Evolutionary conservation across 1,140 invertebrate genomes (phyloP), one percentile per base, ranked within the genome.

Genomic region (Lepidurus couesii): DNA sequence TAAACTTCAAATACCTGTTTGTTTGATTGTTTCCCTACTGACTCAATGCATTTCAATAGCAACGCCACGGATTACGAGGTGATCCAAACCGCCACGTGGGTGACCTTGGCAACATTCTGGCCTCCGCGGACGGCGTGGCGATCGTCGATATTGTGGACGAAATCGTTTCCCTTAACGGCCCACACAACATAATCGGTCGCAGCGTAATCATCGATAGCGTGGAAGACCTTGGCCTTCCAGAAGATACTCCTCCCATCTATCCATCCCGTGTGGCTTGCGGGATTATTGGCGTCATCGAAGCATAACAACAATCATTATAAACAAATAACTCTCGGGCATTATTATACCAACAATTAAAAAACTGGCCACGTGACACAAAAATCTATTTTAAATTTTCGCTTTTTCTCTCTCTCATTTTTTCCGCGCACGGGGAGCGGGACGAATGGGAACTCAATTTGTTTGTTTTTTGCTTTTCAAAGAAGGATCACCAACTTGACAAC

Each of bases 81-180:
- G 91, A 91, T 81, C 82, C 87, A 6, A 85, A 88, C 16, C 90
- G 94, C 77, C 95, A 98, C 84, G 91, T 94, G 42, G 95, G 96
- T n/a, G 95, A 98, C 85, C 86, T 97, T 43, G 95, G 95, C 13
- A 97, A 97, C 83, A 88, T 96, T 73, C 84, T 86, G 24, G 91
- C 91, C 6, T 86, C 90, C 80, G 83, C 83, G 1, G 82, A 89
- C 34, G 90, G 91, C n/a, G 83, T 87, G 10, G 89, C 90, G 2
- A 82, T 83, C 0, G 84, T 94, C 26, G 85, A 90, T 43, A 88
- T 93, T 77, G 85, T 83, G 1, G 93, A 95, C 84, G 84, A 84
- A 7, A 78, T 89, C 6, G 90, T 95, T 79, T 86, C 88, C 21
- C 84, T 95, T 2, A 74, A 13, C 26, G 90, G 89, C 13, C 88